Percentiles rank a stretch among this genome's conserved stretches.
These are phyloP conservation scores for Theocolax elegans DNA, from an alignment of 1,140 invertebrate genomes.

Conservation along the genomic window DNA sequence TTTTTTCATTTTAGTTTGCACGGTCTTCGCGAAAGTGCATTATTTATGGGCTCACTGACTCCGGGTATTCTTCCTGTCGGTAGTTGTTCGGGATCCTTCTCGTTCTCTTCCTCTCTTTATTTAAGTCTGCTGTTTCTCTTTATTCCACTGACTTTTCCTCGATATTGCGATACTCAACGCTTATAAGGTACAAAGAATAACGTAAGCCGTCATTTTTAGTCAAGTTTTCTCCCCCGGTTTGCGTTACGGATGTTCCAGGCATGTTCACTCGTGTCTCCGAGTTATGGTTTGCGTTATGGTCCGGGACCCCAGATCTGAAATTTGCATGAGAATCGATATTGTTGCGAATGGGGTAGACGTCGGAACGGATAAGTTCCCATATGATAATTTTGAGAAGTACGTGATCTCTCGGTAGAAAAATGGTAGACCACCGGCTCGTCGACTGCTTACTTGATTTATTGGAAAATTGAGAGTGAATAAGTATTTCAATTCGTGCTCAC, in stretches of 20 bases:
- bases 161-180: background rate
- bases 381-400: no score
- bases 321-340: conserved; percentile 14
- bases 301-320: no score
- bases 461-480: background rate
- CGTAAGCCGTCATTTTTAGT: no score
- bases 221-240: no score
- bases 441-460: background rate
- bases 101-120: no score
- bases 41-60: conserved; percentile 24
- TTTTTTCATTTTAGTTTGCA: background rate
- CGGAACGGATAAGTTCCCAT: background rate
- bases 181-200: no score
- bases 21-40: conserved; percentile 22
- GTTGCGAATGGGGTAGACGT: background rate
- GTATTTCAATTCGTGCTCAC: background rate
- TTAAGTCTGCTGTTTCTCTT: no score
- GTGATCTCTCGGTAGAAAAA: background rate
- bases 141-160: conserved; percentile 9
- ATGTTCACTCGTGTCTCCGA: no score
- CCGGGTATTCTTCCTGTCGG: conserved; percentile 8
- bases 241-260: no score
- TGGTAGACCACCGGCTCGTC: background rate
- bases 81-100: conserved; percentile 38
- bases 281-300: no score